Evolutionary conservation across 2,113 vertebrate species (phyloP).

Genomic region (Phasianus colchicus): DNA sequence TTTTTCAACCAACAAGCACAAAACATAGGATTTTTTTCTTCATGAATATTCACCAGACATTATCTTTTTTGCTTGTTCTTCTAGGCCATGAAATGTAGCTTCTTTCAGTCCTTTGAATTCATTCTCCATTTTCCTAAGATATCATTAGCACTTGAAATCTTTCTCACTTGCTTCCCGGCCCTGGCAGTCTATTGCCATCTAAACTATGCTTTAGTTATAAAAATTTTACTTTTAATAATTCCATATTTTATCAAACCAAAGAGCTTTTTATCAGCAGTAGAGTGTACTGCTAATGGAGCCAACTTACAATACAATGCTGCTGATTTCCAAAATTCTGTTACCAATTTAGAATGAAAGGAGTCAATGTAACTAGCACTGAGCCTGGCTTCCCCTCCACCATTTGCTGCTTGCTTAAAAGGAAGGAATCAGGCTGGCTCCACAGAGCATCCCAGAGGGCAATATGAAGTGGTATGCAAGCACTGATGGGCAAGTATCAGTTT

Average conservation of each 20-base stretch:
- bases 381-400: background rate
- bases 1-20: constrained; percentile 40
- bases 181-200: background rate
- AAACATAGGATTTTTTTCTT: background rate
- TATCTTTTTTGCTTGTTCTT: background rate
- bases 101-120: background rate
- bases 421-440: background rate
- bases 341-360: background rate
- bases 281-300: background rate
- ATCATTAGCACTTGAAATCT: background rate
- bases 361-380: background rate
- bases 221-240: background rate
- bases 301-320: background rate
- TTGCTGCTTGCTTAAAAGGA: background rate
- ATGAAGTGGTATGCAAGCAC: background rate
- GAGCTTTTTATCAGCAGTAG: background rate
- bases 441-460: background rate
- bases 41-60: background rate
- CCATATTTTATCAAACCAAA: background rate
- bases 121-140: background rate
- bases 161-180: background rate
- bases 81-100: background rate
- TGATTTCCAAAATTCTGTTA: background rate
- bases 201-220: background rate
- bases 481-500: background rate